phyloP scores from a whole-genome alignment of 2,888 invertebrate genomes.

The Zonitis immaculata region DNA sequence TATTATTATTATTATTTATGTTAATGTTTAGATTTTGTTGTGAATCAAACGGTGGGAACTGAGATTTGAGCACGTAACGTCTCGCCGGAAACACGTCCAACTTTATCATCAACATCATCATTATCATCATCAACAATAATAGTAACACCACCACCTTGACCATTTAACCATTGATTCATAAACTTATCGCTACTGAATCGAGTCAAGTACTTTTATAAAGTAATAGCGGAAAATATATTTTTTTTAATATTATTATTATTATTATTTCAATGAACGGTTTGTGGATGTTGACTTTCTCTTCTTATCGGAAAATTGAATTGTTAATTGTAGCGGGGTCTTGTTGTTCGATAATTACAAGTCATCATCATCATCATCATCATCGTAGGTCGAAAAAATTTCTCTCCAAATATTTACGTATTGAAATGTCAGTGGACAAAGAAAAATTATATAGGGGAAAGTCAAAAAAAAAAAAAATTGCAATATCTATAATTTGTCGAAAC shows the following conservation, averaged over 20 bases:
- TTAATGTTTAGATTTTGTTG: constrained; percentile 14
- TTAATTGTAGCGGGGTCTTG: neutral
- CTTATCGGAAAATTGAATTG: neutral
- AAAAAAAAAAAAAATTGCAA: neutral
- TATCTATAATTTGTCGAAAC: neutral
- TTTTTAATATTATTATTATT: too few relatives aligned
- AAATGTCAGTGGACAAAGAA: too few relatives aligned
- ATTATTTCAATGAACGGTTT: too few relatives aligned
- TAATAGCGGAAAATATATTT: too few relatives aligned
- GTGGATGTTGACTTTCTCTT: neutral
- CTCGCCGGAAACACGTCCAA: constrained; percentile 33
- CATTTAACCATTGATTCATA: constrained; percentile 21
- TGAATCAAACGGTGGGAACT: constrained; percentile 27
- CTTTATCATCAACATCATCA: neutral
- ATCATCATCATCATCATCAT: too few relatives aligned
- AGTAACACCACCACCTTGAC: constrained; percentile 6
- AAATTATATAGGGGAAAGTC: too few relatives aligned
- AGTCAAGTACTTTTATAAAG: constrained; percentile 8
- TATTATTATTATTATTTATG: constrained; percentile 2
- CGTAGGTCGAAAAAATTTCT: neutral
- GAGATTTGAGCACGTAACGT: constrained; percentile 29
- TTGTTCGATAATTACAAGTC: neutral
- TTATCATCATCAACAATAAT: neutral
- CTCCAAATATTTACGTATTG: neutral
- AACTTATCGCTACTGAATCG: constrained; percentile 8